phyloP scores from a whole-genome alignment of 1,140 invertebrate genomes.

The Cydia fagiglandana region DNA sequence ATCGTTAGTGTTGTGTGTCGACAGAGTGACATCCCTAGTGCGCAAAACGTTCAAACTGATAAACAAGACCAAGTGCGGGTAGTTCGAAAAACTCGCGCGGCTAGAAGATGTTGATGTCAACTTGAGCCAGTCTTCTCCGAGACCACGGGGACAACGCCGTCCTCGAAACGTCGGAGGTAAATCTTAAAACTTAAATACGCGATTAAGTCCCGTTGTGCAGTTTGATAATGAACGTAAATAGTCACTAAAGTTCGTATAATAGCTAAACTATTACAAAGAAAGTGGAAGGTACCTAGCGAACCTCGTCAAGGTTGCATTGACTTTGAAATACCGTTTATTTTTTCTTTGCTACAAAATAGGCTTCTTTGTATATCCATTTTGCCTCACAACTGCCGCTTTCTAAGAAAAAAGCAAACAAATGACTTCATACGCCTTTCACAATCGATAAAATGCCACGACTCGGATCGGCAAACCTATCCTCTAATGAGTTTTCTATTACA shows the following conservation, averaged over 20 bases:
- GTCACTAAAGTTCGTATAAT: background rate
- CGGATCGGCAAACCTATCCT: background rate
- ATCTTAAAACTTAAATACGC: too few species aligned
- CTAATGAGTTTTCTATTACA: slow-evolving; percentile 2
- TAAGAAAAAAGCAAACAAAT: background rate
- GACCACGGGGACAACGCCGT: too few species aligned
- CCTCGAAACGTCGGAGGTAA: too few species aligned
- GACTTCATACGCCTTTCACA: background rate
- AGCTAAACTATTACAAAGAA: background rate
- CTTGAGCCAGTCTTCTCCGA: too few species aligned
- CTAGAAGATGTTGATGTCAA: too few species aligned
- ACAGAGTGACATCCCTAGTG: too few species aligned
- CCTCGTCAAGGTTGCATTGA: background rate
- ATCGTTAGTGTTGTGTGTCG: too few species aligned
- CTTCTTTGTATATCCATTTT: background rate
- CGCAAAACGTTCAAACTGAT: too few species aligned
- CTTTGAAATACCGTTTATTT: background rate
- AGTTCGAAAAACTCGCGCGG: too few species aligned
- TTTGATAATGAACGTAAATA: background rate
- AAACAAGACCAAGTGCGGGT: too few species aligned
- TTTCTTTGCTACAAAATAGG: background rate
- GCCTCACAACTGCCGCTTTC: background rate
- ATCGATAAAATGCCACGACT: slow-evolving; percentile 1
- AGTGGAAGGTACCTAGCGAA: background rate
- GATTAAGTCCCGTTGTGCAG: too few species aligned